Conservation (phyloP, 2,888 invertebrate species). For the Sphecodes monilicornis region DNA sequence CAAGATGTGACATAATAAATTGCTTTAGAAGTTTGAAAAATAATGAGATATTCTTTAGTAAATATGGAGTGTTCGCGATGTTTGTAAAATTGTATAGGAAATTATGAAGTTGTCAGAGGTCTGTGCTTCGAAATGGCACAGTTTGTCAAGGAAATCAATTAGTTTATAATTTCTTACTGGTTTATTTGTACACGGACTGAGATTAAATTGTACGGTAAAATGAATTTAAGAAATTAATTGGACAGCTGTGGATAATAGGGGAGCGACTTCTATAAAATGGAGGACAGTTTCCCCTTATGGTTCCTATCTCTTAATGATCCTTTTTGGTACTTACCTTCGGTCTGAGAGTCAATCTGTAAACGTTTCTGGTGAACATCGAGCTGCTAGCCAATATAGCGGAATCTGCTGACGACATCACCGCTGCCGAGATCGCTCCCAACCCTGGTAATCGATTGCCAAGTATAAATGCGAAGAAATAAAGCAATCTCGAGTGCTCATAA, state of each 20-base stretch:
- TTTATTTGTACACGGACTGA: too few relatives aligned
- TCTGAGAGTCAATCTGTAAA: conserved; percentile 88
- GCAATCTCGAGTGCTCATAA: background rate
- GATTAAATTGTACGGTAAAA: background rate
- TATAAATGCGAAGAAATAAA: conserved; percentile 4
- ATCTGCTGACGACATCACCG: conserved; percentile 92
- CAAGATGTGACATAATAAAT: too few relatives aligned
- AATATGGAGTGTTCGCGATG: background rate
- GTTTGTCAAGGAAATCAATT: too few relatives aligned
- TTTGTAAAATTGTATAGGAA: background rate
- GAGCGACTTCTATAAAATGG: background rate
- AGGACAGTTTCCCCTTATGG: background rate
- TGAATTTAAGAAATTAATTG: background rate
- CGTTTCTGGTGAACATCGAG: conserved; percentile 90
- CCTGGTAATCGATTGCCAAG: conserved; percentile 80
- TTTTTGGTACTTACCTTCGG: conserved; percentile 85
- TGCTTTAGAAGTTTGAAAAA: background rate
- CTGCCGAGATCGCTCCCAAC: conserved; percentile 90
- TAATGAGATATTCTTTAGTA: background rate
- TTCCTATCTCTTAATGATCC: background rate
- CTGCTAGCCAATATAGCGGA: conserved; percentile 90
- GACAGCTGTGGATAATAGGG: background rate
- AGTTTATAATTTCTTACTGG: too few relatives aligned
- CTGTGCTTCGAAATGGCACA: too few relatives aligned
- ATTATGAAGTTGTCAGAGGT: too few relatives aligned